Evolutionary conservation across 1,140 invertebrate species (phyloP), one percentile per base, ranked within the genome.

Genomic region (Sitodiplosis mosellana): DNA sequence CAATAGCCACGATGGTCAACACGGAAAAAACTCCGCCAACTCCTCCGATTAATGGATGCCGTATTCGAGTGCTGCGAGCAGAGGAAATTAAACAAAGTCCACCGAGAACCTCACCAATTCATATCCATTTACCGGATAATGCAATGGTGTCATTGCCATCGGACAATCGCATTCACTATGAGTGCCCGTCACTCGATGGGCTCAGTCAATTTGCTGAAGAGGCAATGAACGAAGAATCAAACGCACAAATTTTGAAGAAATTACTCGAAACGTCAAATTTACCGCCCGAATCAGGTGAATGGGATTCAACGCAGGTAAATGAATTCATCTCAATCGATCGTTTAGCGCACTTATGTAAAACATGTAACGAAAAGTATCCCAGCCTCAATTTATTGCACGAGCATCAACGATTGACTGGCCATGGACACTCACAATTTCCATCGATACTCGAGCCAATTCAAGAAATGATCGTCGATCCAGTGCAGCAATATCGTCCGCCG

Each of bases 241-340:
- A 38, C n/a, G 47, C 40, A 2, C 36, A 43, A n/a, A 21, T 48
- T 19, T 38, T 48, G 21, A 48, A 48, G 27, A 15, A 48, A 43
- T 21, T 48, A n/a, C 21, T 48, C 12, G 47, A 48, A 34, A 37
- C 12, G 7, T 40, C 40, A 14, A 19, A 27, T 11, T 7, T 33
- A n/a, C 47, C 38, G 10, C 20, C 20, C 15, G 41, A 48, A 33
- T 27, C 27, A 5, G 15, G 33, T 18, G 47, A 48, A 18, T 48
- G 38, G 47, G 11, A 18, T 17, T 1, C 47, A 21, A n/a, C 10
- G 14, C 14, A n/a, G 17, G 2, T 40, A 42, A 48, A 48, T 36
- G 47, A 48, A 34, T 48, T 43, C 14, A 48, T 48, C n/a, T 48
- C 47, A n/a, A 48, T 48, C 17, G 47, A 48, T 33, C 21, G 47